A percentile compares a stretch with the other conserved stretches of the same genome.
Evolutionary conservation across 2,797 vertebrate species (phyloP).

Genomic region (Lithobates sylvaticus): DNA sequence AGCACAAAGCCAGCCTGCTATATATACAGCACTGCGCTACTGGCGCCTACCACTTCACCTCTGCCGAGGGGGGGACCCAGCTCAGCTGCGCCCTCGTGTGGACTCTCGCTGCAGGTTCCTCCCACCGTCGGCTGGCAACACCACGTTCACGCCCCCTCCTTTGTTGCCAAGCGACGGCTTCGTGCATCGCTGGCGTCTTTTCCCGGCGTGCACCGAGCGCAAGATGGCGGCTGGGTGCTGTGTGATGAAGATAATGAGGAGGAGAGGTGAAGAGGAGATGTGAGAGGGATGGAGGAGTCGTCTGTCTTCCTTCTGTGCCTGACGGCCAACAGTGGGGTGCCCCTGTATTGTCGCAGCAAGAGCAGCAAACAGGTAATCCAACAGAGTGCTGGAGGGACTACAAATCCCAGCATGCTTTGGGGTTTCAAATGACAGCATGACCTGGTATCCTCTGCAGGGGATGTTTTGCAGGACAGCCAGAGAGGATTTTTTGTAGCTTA

Average conservation of each 20-base stretch:
- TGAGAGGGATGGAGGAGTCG: conserved; percentile 70
- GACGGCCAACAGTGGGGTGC: conserved; percentile 88
- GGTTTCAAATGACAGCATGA: too few species aligned
- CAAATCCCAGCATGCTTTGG: neutral
- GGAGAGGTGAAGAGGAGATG: conserved; percentile 12
- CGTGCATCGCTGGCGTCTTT: neutral
- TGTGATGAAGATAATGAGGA: neutral
- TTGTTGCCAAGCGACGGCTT: conserved; percentile 51
- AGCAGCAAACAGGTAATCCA: conserved; percentile 69
- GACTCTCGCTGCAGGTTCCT: neutral
- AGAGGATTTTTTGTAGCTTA: too few species aligned
- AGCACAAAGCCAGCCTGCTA: neutral
- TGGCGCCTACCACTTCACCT: conserved; percentile 3
- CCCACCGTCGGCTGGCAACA: neutral
- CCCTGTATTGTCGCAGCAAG: conserved; percentile 84
- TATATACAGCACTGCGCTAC: conserved; percentile 8
- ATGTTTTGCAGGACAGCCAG: too few species aligned
- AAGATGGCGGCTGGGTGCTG: conserved; percentile 34
- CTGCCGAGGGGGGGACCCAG: neutral
- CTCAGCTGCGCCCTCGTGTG: conserved; percentile 11
- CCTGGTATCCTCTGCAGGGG: too few species aligned
- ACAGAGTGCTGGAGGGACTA: neutral
- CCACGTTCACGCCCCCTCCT: neutral
- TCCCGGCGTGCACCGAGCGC: conserved; percentile 44
- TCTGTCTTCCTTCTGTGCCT: conserved; percentile 86